A percentile compares a stretch with the other conserved stretches of the same genome.
Evolutionary conservation across 2,888 invertebrate species (phyloP).

Genomic region (Pristionchus japonicus): DNA sequence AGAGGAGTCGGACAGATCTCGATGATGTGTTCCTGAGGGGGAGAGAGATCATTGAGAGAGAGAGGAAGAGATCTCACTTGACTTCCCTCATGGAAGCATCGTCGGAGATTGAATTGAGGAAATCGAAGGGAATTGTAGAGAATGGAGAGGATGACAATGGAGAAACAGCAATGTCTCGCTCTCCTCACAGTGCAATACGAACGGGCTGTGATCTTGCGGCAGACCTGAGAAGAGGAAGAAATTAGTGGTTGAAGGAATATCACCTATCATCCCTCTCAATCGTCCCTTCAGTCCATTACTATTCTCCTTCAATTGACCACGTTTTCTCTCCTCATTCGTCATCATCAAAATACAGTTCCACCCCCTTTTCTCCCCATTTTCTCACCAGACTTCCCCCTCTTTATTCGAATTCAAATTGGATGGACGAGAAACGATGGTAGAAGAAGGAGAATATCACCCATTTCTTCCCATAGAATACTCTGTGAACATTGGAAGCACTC

Average conservation of each 20-base stretch:
- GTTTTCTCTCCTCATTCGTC: neutral
- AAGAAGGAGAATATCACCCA: neutral
- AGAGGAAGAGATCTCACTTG: constrained; percentile 54
- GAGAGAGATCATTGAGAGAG: neutral
- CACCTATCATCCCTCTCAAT: neutral
- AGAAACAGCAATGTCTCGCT: constrained; percentile 66
- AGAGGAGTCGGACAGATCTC: constrained; percentile 75
- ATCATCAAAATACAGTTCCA: neutral
- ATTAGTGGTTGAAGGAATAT: neutral
- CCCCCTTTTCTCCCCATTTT: neutral
- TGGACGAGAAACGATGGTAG: neutral
- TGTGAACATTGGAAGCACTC: neutral
- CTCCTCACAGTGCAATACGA: constrained; percentile 69
- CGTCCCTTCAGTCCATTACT: neutral
- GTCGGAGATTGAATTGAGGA: constrained; percentile 73
- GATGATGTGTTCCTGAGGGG: constrained; percentile 68
- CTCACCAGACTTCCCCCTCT: neutral
- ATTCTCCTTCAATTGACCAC: neutral
- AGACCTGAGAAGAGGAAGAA: constrained; percentile 61
- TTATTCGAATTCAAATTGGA: neutral
- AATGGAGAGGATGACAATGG: constrained; percentile 64
- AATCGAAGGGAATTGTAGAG: constrained; percentile 74
- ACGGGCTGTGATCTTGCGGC: constrained; percentile 59
- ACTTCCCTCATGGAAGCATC: constrained; percentile 70
- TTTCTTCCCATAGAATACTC: neutral